Conservation (phyloP, 2,888 invertebrate genomes). For the Nephrotoma appendiculata region DNA sequence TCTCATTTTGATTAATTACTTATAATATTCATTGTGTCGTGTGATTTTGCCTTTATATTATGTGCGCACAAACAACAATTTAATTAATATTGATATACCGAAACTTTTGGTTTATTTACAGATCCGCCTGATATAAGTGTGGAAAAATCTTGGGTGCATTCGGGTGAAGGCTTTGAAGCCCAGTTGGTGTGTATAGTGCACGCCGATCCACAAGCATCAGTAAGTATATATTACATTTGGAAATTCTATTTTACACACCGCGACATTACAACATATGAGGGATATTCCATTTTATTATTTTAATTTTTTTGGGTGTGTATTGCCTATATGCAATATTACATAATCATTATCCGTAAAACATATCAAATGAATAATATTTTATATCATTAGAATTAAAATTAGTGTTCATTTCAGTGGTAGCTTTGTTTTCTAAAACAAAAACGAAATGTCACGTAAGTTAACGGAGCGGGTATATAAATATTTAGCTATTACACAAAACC, state of each 20-base stretch:
- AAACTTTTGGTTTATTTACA: conserved; percentile 23
- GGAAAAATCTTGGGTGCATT: conserved; percentile 54
- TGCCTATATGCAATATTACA: no score
- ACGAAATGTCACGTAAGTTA: not conserved
- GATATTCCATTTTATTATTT: not conserved
- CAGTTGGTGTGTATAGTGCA: conserved; percentile 52
- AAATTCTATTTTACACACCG: not conserved
- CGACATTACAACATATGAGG: not conserved
- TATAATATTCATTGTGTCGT: not conserved
- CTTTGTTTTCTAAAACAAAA: not conserved
- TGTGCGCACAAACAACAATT: not conserved
- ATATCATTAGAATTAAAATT: not conserved
- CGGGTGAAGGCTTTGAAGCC: conserved; percentile 52
- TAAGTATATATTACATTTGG: conserved; percentile 23
- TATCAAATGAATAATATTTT: not conserved
- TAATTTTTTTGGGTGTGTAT: not conserved
- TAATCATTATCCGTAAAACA: not conserved
- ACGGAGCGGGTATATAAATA: not conserved
- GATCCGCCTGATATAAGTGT: conserved; percentile 56
- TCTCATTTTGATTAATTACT: not conserved
- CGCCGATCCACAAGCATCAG: conserved; percentile 53
- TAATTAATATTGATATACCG: conserved; percentile 1
- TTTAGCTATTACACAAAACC: not conserved
- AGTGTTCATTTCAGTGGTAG: not conserved
- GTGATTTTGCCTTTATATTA: not conserved